These are phyloP conservation scores for Myanophis thanlyinensis DNA, from an alignment of 2,113 vertebrate genomes.

Conservation along the genomic window DNA sequence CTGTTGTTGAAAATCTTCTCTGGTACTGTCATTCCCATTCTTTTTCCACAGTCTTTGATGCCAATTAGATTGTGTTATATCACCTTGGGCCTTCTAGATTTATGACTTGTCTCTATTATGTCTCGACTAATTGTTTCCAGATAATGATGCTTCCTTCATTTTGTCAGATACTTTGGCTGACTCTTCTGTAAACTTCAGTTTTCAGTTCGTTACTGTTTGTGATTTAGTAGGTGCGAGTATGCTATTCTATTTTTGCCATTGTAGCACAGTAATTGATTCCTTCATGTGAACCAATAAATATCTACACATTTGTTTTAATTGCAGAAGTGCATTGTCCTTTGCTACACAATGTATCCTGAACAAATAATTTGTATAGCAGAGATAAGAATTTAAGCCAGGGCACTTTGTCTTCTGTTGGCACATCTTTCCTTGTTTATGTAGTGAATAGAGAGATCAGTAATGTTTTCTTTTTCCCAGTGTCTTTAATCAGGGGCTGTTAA, in stretches of 20 bases:
- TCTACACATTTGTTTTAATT: slow-evolving; percentile 43
- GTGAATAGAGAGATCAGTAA: slow-evolving; percentile 14
- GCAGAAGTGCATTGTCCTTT: slow-evolving; percentile 38
- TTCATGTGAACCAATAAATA: slow-evolving; percentile 17
- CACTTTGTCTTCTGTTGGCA: slow-evolving; percentile 8
- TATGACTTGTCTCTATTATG: slow-evolving; percentile 25
- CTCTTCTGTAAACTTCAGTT: not conserved
- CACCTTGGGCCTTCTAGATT: slow-evolving; percentile 17
- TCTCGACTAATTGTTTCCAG: slow-evolving; percentile 28
- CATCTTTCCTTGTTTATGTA: slow-evolving; percentile 42
- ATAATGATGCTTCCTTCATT: slow-evolving; percentile 15
- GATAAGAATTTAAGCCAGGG: slow-evolving; percentile 19
- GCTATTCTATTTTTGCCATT: slow-evolving; percentile 44
- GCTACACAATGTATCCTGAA: slow-evolving; percentile 30
- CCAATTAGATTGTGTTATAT: not conserved
- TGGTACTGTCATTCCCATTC: not conserved
- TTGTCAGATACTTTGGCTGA: slow-evolving; percentile 32
- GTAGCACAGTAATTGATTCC: slow-evolving; percentile 43
- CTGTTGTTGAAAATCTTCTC: not conserved
- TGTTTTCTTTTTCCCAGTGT: slow-evolving; percentile 25
- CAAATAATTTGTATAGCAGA: slow-evolving; percentile 31
- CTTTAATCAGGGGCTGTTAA: slow-evolving; percentile 40
- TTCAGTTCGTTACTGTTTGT: slow-evolving; percentile 18
- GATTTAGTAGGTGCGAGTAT: slow-evolving; percentile 33
- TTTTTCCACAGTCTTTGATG: not conserved